Evolutionary conservation across 2,797 vertebrate species (phyloP), one percentile per base, ranked within the genome.

Genomic region (Clarias pachynema): DNA sequence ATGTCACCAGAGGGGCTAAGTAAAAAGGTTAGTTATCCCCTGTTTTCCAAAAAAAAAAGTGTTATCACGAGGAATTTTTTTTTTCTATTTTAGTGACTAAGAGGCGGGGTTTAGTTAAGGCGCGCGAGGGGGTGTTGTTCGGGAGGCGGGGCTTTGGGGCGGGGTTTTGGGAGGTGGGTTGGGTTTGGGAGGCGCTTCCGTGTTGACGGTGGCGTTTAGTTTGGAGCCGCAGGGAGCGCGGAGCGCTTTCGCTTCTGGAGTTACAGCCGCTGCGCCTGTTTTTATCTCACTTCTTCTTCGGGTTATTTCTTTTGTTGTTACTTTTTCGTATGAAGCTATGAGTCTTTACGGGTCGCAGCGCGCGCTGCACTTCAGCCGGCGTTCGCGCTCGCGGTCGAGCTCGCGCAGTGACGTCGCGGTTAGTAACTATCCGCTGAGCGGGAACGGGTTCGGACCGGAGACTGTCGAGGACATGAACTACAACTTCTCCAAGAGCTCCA

Each of bases 281-380:
- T 15, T 59, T 1, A 24, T 0, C 2, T 24, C 12, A 59, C 8
- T 24, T 4, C 3, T 31, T 78, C 37, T 40, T 7, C 5, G 37
- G 37, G 74, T 1, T 63, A 5, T 2, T 31, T 8, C 22, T 16
- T 10, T 26, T 29, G 37, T 26, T 29, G 37, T 53, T 26, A n/a
- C 29, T 15, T 31, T 1, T 44, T 37, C 53, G 37, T 60, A 60
- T 20, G 59, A 44, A 73, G 88, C 1, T 0, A 94, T 94, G 94
- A 95, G 90, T 65, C 0, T 22, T 0, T 88, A 87, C 89, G 94
- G 90, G 3, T 95, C 94, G 0, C 93, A 94, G 40, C 91, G 84
- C 34, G 89, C 0, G 24, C 88, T 94, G 24, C 87, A 88, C 81
- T 10, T 72, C 34, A 16, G 4, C 7, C 89, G 89, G 24, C 87